Evolutionary conservation across 2,888 invertebrate genomes (phyloP).

Genomic region (Drosophila formosana): DNA sequence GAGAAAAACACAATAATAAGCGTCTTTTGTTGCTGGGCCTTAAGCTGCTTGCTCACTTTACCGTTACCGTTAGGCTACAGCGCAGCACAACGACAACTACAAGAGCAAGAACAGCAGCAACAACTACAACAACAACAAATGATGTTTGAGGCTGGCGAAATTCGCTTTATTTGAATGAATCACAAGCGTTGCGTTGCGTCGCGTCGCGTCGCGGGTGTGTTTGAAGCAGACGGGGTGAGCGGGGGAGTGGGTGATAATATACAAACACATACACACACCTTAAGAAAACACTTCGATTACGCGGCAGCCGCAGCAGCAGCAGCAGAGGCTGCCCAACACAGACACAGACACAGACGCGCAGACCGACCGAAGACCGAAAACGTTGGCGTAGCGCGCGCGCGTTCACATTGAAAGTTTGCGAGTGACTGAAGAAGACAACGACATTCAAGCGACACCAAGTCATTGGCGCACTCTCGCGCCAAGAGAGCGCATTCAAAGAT

Average conservation of each 20-base stretch:
- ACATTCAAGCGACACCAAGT: slow-evolving; percentile 17
- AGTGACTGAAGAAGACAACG: slow-evolving; percentile 55
- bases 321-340: slow-evolving; percentile 20
- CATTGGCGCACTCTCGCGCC: slow-evolving; percentile 23
- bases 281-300: slow-evolving; percentile 40
- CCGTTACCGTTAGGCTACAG: slow-evolving; percentile 70
- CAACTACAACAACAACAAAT: slow-evolving; percentile 36
- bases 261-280: slow-evolving; percentile 34
- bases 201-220: slow-evolving; percentile 19
- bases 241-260: slow-evolving; percentile 3
- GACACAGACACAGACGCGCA: slow-evolving; percentile 11
- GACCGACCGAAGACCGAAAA: slow-evolving; percentile 33
- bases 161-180: slow-evolving; percentile 52
- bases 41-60: slow-evolving; percentile 63
- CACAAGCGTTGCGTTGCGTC: slow-evolving; percentile 24
- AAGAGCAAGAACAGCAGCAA: slow-evolving; percentile 10
- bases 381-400: slow-evolving; percentile 31
- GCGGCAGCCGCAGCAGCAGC: slow-evolving; percentile 13
- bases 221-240: background rate
- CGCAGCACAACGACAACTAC: slow-evolving; percentile 39
- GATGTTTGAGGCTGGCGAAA: slow-evolving; percentile 46
- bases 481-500: slow-evolving; percentile 14
- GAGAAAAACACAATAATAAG: slow-evolving; percentile 31
- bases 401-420: slow-evolving; percentile 72
- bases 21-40: slow-evolving; percentile 26